phyloP scores from a whole-genome alignment of 2,888 invertebrate species.

The Aphrophora alni region DNA sequence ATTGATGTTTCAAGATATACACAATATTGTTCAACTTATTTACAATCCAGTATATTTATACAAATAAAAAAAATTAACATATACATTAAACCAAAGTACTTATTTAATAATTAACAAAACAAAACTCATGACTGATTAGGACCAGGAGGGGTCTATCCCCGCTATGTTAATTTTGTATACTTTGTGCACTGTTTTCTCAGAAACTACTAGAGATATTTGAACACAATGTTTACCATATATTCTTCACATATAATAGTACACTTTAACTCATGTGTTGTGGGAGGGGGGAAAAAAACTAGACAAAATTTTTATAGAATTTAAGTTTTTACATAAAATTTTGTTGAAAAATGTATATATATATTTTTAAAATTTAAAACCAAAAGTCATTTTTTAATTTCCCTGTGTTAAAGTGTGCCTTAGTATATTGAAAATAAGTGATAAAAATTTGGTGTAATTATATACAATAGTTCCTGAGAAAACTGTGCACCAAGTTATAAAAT shows the following conservation, averaged over 20 bases:
- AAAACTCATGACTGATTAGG: too few species aligned
- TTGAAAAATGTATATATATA: neutral
- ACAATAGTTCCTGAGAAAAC: conserved; percentile 23
- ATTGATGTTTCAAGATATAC: too few species aligned
- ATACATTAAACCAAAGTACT: too few species aligned
- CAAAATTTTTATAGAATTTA: neutral
- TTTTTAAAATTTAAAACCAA: neutral
- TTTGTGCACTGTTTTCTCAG: neutral
- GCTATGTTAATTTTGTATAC: neutral
- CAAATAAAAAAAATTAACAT: too few species aligned
- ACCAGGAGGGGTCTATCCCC: neutral
- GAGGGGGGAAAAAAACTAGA: neutral
- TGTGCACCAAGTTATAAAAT: too few species aligned
- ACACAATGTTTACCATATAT: neutral
- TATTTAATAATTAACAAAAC: too few species aligned
- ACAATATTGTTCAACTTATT: too few species aligned
- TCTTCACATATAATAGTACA: neutral
- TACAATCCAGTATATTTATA: too few species aligned
- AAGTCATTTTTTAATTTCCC: neutral
- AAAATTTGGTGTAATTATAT: conserved; percentile 16
- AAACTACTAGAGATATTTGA: neutral
- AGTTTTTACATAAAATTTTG: neutral
- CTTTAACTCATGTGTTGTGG: neutral
- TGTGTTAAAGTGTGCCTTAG: conserved; percentile 9
- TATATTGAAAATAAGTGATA: neutral